phyloP scores from a whole-genome alignment of 2,113 vertebrate species.

The Cromileptes altivelis region DNA sequence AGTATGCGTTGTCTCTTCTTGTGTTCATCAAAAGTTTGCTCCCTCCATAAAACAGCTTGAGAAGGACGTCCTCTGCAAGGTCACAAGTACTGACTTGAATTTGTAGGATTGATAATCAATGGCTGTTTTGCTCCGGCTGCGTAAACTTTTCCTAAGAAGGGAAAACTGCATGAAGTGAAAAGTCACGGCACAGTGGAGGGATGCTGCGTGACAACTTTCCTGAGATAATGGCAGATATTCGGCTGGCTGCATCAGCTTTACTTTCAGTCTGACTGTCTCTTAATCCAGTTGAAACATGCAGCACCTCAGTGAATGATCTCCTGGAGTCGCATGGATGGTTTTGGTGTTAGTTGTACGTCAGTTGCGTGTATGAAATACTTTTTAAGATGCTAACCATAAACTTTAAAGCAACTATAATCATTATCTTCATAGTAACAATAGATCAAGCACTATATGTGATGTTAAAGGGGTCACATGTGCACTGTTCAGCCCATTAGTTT shows the following conservation, averaged over 20 bases:
- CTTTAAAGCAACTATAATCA: neutral
- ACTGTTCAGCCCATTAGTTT: neutral
- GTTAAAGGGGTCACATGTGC: neutral
- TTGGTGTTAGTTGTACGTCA: neutral
- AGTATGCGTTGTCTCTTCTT: slow-evolving; percentile 18
- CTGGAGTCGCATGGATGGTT: neutral
- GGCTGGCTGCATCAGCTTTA: too few relatives aligned
- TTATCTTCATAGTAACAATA: neutral
- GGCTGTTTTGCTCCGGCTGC: neutral
- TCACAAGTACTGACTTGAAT: slow-evolving; percentile 28
- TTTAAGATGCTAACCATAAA: neutral
- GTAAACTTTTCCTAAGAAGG: slow-evolving; percentile 3
- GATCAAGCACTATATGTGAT: neutral
- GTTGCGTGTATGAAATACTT: neutral
- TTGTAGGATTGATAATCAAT: neutral
- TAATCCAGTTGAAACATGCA: neutral
- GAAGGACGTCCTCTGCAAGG: slow-evolving; percentile 35
- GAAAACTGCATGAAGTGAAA: neutral
- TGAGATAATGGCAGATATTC: neutral
- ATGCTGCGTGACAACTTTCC: neutral
- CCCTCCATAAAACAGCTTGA: neutral
- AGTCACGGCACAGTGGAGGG: neutral
- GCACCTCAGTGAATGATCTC: neutral
- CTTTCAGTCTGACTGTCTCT: neutral
- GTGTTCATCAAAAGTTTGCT: slow-evolving; percentile 54